Conservation (phyloP, 2,888 invertebrate species). For the Thera obeliscata region DNA sequence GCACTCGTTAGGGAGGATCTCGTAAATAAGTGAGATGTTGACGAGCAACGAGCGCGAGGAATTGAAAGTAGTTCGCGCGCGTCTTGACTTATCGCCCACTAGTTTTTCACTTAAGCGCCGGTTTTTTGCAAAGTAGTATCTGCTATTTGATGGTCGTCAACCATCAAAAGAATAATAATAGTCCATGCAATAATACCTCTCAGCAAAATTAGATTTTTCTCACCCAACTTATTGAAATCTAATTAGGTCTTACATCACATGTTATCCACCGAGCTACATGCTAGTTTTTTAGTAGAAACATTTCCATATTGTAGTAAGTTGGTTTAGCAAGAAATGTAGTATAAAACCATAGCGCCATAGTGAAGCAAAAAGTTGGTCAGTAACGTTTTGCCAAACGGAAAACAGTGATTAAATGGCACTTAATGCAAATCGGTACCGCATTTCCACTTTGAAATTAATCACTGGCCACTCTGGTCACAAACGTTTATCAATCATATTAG, state of each 20-base stretch:
- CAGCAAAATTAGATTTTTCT: no score
- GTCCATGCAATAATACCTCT: no score
- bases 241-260: no score
- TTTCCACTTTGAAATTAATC: conserved; percentile 45
- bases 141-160: not conserved
- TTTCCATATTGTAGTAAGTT: no score
- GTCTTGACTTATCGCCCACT: conserved; percentile 35
- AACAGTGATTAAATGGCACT: conserved; percentile 20
- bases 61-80: conserved; percentile 61
- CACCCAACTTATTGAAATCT: no score
- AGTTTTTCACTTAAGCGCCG: conserved; percentile 13
- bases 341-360: not conserved
- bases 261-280: no score
- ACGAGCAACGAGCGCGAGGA: conserved; percentile 67
- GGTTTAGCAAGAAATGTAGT: no score
- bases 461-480: conserved; percentile 37
- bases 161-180: not conserved
- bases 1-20: conserved; percentile 66
- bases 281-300: no score
- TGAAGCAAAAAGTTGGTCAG: not conserved
- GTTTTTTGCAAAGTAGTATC: not conserved
- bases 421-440: conserved; percentile 26
- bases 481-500: conserved; percentile 53
- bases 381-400: conserved; percentile 10
- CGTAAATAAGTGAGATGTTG: conserved; percentile 81